Evolutionary conservation across 2,888 invertebrate species (phyloP), one percentile per base, ranked within the genome.

Genomic region (Scelioninae gen. 1): DNA sequence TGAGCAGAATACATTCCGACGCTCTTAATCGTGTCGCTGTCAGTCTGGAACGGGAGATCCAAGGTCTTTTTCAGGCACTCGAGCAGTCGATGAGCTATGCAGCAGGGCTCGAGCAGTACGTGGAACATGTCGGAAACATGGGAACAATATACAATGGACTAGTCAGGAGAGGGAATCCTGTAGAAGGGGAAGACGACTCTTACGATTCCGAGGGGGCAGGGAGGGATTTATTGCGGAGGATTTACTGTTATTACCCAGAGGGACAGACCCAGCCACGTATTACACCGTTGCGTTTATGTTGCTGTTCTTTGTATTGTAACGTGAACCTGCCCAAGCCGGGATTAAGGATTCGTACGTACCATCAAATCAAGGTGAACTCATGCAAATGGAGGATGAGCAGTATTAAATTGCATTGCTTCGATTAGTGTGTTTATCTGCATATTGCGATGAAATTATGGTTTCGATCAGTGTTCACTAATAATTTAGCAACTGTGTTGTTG

Each of bases 211-310:
- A 76, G 83, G 81, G 83, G 55, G 3, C 53, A 15, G 69, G 45
- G 80, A 86, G 88, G 90, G 89, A 91, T 91, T 91, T 91, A 91
- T 91, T 89, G 88, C 90, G 85, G 79, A 88, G 90, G 89, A 92
- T 91, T 91, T 91, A 91, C 91, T 91, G 91, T 91, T 92, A 92
- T 91, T 91, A 91, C 90, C 89, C 87, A 85, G 86, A 88, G 89
- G 90, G 89, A 77, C 76, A 29, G 75, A 86, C 82, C 83, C 83
- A 80, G 82, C 86, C 85, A 82, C 84, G 85, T 78, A 84, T 86
- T 83, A 55, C 62, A 47, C 31, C 62, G 78, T 65, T 65, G 63
- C 53, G 63, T 53, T 69, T 53, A 11, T 69, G 69, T 63, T 34
- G 60, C 34, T 31, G 47, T 58, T 65, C 65, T 58, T 45, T 63